Base-by-base conservation (phyloP, 2,888 invertebrate genomes). In the Antitype chi region DNA sequence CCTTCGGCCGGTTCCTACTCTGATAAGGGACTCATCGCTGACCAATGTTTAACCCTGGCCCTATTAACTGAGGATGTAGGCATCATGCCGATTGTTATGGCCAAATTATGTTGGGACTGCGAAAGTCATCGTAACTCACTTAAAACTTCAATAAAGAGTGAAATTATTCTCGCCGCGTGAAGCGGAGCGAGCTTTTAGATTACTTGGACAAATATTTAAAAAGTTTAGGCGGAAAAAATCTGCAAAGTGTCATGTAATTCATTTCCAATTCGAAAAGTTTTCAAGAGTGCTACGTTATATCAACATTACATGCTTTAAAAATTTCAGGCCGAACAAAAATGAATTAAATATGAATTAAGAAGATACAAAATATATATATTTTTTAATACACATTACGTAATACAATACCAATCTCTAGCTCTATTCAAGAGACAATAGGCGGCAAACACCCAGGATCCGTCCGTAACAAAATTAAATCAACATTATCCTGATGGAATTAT, bases 11-110 rank as follows among this genome's bases (percentile, higher is more conserved):
- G 95, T 95, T 96, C 96, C 95, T 95, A 93, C 91, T 93, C 88
- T 90, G 96, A 96, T 96, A 96, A 96, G 92, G 91, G 91, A 91
- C 90, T 88, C 89, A 92, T 89, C 90, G 87, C 85, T 91, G 91
- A 89, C 91, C 92, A 92, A 89, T 81, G 87, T 90, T 88, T 95
- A 96, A 95, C 96, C 96, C 96, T 96, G 96, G 96, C 96, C 96
- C 95, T 95, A 94, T 96, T 88, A 83, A 90, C 85, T 92, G 89
- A 92, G 94, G 92, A 94, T 94, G 94, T 93, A 89, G 85, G 88
- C 90, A 88, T 88, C 82, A 87, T 89, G 80, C 84, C 83, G 80
- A 80, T 80, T 88, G 80, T 87, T 75, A 80, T 81, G 83, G 83
- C 86, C 78, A 76, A 82, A 81, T 86, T 74, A 79, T 82, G 53